Conservation (phyloP, 23 tunicate species). For the Trididemnum nubilum region DNA sequence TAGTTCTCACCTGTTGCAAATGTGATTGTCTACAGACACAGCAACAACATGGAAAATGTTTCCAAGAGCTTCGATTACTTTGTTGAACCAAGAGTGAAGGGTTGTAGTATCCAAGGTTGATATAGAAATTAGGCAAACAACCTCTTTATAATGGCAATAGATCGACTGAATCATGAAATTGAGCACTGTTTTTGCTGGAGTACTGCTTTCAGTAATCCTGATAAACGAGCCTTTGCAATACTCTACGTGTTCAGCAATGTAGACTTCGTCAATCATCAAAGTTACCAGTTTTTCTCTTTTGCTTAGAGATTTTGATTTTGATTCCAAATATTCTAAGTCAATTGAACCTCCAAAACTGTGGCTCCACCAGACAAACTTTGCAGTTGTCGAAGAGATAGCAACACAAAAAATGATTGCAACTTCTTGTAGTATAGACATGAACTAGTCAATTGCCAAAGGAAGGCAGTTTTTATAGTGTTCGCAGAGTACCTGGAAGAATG, state of each 20-base stretch:
- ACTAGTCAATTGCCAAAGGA: not conserved
- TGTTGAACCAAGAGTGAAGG: slow-evolving; percentile 11
- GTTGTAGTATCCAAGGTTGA: not conserved
- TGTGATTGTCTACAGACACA: slow-evolving; percentile 9
- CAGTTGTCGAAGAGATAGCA: slow-evolving; percentile 7
- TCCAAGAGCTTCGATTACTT: slow-evolving; percentile 1
- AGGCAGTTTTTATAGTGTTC: no score
- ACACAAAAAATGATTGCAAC: slow-evolving; percentile 5
- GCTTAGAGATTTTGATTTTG: not conserved
- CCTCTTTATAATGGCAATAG: slow-evolving; percentile 9
- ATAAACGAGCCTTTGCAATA: slow-evolving; percentile 21
- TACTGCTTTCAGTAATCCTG: not conserved
- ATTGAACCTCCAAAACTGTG: not conserved
- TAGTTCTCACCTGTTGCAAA: slow-evolving; percentile 10
- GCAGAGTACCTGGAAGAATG: not conserved
- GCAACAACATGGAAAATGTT: slow-evolving; percentile 1
- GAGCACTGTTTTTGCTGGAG: slow-evolving; percentile 21
- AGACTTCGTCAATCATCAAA: slow-evolving; percentile 29
- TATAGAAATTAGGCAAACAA: slow-evolving; percentile 11
- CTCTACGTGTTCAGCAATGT: slow-evolving; percentile 15
- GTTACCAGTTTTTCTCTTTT: slow-evolving; percentile 21
- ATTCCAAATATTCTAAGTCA: slow-evolving; percentile 4
- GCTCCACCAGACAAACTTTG: slow-evolving; percentile 9
- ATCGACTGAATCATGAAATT: slow-evolving; percentile 11
- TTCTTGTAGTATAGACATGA: not conserved